Evolutionary conservation across 2,113 vertebrate genomes (phyloP), one percentile per base, ranked within the genome.

Genomic region (Fulica atra): DNA sequence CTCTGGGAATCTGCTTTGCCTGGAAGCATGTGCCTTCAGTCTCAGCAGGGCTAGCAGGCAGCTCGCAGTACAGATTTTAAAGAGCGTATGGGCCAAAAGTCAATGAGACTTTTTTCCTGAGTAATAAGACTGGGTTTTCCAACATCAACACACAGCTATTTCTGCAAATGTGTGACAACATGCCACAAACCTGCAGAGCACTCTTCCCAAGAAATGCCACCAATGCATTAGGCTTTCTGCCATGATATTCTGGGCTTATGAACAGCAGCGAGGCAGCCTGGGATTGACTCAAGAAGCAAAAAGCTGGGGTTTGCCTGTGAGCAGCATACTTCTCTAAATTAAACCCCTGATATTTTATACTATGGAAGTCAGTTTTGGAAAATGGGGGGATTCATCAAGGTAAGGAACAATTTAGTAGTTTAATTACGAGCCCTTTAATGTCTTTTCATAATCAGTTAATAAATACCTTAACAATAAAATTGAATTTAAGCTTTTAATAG

Each of bases 391-490:
- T 96, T 96, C 61, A 15, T 97, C 96, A 96, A 97, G 92, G 95
- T 96, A 97, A 97, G 85, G 89, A 96, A 84, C 96, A 97, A 97
- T 97, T 93, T 97, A 95, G 96, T 87, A 96, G 96, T 97, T 97
- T 98, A 98, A 98, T 98, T 98, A 98, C 94, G 97, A 97, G 97
- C 88, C 93, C 97, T 97, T 98, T 98, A 98, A 98, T 98, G 98
- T 98, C 97, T 98, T 98, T 98, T 98, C 98, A 98, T 98, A 98
- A 98, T 98, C 98, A 98, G 97, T 98, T 98, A 98, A 98, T 98
- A 98, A 98, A 98, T 98, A 98, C 97, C 98, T 98, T 97, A 95
- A 98, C 98, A 98, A 98, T 98, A 98, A 98, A 98, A 98, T 97
- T 92, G 98, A 98, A 98, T 97, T 96, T 98, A 98, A 98, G 98